These are phyloP conservation scores for Creontiades dilutus DNA, from an alignment of 2,888 invertebrate species.

Conservation along the genomic window DNA sequence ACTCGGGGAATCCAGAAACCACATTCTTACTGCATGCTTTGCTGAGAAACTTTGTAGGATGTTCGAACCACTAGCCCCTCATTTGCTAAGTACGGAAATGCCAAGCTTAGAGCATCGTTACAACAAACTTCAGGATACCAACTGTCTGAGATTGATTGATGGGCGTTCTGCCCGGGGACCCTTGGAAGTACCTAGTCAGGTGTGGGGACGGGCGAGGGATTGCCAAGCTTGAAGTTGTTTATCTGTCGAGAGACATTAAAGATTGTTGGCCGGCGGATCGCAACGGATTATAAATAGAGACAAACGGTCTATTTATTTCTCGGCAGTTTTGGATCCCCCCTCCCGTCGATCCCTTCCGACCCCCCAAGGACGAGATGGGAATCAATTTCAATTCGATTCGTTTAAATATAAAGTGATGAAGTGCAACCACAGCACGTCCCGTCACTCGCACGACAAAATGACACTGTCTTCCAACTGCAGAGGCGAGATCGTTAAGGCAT, in stretches of 20 bases:
- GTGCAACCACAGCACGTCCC: background rate
- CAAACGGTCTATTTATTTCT: slow-evolving; percentile 45
- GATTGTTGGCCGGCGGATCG: slow-evolving; percentile 31
- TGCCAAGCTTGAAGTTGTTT: slow-evolving; percentile 45
- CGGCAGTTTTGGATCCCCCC: slow-evolving; percentile 29
- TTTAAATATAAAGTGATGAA: background rate
- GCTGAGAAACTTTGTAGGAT: no score
- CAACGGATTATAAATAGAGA: slow-evolving; percentile 25
- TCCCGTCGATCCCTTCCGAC: background rate
- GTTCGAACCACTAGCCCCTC: no score
- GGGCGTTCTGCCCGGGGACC: no score
- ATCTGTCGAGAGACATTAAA: slow-evolving; percentile 34
- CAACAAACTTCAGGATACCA: no score
- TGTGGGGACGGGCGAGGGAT: background rate
- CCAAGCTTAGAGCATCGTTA: no score
- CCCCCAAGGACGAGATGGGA: slow-evolving; percentile 32
- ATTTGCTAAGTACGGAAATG: no score
- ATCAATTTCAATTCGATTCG: slow-evolving; percentile 47
- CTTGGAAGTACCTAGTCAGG: no score
- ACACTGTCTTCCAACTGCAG: background rate
- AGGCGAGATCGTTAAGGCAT: background rate
- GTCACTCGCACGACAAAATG: background rate
- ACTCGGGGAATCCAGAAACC: no score
- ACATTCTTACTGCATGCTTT: no score
- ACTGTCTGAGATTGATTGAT: no score